A percentile compares a stretch with the other conserved stretches of the same genome.
Evolutionary conservation across 2,113 vertebrate genomes (phyloP).

Genomic region (Halcyon senegalensis): DNA sequence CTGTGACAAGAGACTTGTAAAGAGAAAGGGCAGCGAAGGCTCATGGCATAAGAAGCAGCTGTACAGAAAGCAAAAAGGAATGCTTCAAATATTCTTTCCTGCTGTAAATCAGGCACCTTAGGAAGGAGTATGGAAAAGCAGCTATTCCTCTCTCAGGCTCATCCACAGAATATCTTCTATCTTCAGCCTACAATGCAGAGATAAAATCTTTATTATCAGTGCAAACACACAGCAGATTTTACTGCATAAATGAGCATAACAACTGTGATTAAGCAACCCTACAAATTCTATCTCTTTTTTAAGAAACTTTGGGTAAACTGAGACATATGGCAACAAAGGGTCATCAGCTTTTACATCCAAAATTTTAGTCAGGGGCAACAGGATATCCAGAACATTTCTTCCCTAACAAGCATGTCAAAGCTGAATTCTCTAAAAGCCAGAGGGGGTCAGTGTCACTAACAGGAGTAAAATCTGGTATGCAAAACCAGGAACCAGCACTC

Average conservation of each 20-base stretch:
- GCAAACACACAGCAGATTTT: neutral
- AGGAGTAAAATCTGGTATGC: neutral
- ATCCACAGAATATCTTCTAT: neutral
- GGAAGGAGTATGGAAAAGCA: conserved; percentile 33
- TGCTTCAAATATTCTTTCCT: neutral
- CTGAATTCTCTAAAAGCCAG: neutral
- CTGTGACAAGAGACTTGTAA: neutral
- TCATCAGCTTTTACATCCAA: neutral
- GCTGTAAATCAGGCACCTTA: conserved; percentile 72
- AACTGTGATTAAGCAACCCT: neutral
- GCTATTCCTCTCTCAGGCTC: conserved; percentile 25
- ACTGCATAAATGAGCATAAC: neutral
- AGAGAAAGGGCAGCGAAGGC: neutral
- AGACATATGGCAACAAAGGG: neutral
- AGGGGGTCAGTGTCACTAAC: neutral
- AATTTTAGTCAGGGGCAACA: neutral
- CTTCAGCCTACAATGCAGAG: conserved; percentile 56
- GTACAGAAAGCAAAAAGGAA: neutral
- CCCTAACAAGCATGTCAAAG: neutral
- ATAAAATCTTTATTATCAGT: neutral
- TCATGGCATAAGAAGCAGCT: neutral
- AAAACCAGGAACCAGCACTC: neutral
- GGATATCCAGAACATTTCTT: neutral
- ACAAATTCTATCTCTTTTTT: neutral
- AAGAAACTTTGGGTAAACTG: neutral